phyloP scores from a whole-genome alignment of 2,797 vertebrate genomes.

The Streptopelia turtur region DNA sequence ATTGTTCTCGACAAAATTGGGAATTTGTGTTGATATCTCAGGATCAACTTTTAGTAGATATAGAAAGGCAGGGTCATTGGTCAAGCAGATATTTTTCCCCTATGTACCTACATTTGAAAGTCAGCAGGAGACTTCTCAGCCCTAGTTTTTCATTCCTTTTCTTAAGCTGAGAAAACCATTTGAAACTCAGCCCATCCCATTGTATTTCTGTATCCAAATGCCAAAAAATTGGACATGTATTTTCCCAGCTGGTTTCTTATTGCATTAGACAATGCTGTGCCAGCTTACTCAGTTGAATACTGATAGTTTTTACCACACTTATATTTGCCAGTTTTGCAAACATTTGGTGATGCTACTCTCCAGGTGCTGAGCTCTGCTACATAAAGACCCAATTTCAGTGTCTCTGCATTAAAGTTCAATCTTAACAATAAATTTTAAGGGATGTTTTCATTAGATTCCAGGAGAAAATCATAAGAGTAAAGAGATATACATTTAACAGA shows the following conservation, averaged over 20 bases:
- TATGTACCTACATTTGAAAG: constrained; percentile 50
- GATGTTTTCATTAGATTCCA: constrained; percentile 37
- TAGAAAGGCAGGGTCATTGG: constrained; percentile 43
- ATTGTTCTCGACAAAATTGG: constrained; percentile 66
- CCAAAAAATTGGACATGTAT: not conserved
- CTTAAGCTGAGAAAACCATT: constrained; percentile 34
- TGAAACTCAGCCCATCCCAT: constrained; percentile 19
- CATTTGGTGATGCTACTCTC: not conserved
- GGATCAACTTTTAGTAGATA: constrained; percentile 54
- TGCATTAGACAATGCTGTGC: not conserved
- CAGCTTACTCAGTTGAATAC: constrained; percentile 5
- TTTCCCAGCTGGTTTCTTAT: constrained; percentile 33
- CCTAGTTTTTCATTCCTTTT: constrained; percentile 18
- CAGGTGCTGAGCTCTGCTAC: not conserved
- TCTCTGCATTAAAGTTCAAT: constrained; percentile 10
- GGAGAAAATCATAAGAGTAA: not conserved
- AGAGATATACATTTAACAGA: constrained; percentile 30
- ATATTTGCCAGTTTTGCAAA: constrained; percentile 17
- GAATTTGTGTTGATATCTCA: constrained; percentile 58
- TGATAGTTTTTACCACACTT: not conserved
- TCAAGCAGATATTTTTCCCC: constrained; percentile 50
- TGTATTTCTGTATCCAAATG: not conserved
- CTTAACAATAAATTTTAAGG: constrained; percentile 33
- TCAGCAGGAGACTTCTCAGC: constrained; percentile 35
- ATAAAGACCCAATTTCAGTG: not conserved